Evolutionary conservation across 1,140 invertebrate genomes (phyloP).

Genomic region (Popillia japonica): DNA sequence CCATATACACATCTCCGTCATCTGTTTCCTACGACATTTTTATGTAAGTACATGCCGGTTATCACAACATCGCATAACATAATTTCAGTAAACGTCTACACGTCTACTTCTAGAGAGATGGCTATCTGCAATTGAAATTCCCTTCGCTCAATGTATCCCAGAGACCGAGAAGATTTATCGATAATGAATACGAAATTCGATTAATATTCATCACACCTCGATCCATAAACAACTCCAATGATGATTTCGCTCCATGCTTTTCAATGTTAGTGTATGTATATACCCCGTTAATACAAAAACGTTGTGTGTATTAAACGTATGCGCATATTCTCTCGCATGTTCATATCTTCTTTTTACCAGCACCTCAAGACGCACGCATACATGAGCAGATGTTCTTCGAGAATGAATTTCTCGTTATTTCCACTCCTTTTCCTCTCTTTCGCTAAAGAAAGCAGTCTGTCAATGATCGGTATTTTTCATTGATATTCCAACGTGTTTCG

Average conservation of each 20-base stretch:
- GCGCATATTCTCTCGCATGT: not conserved
- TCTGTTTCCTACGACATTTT: conserved; percentile 1
- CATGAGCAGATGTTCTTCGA: conserved; percentile 8
- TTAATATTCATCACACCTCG: conserved; percentile 29
- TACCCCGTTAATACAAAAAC: not conserved
- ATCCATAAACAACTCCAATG: conserved; percentile 31
- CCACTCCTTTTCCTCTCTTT: not conserved
- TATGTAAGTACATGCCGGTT: not conserved
- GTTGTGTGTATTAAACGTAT: not conserved
- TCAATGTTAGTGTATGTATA: conserved; percentile 1
- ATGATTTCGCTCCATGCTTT: conserved; percentile 12
- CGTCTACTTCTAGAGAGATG: not conserved
- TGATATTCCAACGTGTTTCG: not conserved
- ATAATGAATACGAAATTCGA: conserved; percentile 29
- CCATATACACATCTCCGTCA: not conserved
- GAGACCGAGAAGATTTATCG: conserved; percentile 22
- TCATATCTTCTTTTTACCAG: not conserved
- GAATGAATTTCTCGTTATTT: conserved; percentile 23
- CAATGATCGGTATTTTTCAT: conserved; percentile 7
- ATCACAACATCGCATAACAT: conserved; percentile 14
- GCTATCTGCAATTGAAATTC: conserved; percentile 28
- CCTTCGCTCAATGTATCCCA: not conserved
- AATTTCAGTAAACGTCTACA: conserved; percentile 25
- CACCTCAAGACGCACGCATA: not conserved
- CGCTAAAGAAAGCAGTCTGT: not conserved